Base-by-base conservation (phyloP, 2,888 invertebrate genomes). In the Macrophya annulata region DNA sequence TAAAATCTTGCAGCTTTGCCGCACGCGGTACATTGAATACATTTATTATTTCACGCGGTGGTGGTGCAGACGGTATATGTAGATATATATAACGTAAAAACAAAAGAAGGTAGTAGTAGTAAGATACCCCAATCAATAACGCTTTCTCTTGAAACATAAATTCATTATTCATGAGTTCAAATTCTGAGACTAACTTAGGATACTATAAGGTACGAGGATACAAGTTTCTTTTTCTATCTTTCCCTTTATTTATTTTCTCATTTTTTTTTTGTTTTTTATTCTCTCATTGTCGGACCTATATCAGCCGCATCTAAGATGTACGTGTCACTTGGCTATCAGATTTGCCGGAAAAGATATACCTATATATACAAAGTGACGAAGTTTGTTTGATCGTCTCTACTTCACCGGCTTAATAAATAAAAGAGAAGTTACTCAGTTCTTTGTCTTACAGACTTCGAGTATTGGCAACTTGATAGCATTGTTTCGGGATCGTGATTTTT, bases 81-180 rank as follows among this genome's bases (percentile, higher is more conserved):
- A 40, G 21, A 9, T 15, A 21, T 59, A 21, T 59, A 59, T 51
- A 21, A 40, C 17, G 17, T 12, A 45, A 59, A 79, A 59, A 59
- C 79, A 59, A 79, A 79, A 79, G 79, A 31, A 59, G 55, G 31
- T 12, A 79, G n/a, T 59, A 31, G 25, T 51, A 45, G 40, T 48
- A 51, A 25, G 10, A 76, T 25, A 51, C 48, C 76, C 45, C 62
- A 81, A 81, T 81, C 81, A 81, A 81, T 81, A 81, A 81, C 81
- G 37, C 9, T 62, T 62, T 40, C 51, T 55, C 77, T 55, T 10
- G 21, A 55, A 74, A 74, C 31, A 55, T 77, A 31, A 40, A 81
- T 81, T 81, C 81, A 81, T 81, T 81, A 81, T 81, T 81, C 81
- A 81, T 81, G 81, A 81, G 77, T 74, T 74, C 31, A 51, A 37